Percentiles rank a stretch among this genome's conserved stretches.
phyloP scores from a whole-genome alignment of 1,140 invertebrate species.

The Drosophila kepulauana region DNA sequence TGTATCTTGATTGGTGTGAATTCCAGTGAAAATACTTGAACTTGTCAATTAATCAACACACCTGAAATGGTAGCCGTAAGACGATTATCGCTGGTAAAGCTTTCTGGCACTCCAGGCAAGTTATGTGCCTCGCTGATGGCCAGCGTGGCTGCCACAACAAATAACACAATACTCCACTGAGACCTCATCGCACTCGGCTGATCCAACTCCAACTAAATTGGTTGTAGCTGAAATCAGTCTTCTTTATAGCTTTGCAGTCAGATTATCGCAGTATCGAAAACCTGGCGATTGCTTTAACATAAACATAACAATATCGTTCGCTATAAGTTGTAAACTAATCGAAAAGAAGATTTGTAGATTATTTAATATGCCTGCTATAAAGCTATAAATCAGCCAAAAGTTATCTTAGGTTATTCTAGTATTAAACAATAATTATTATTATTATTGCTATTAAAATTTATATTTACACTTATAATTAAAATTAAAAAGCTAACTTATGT shows the following conservation, averaged over 20 bases:
- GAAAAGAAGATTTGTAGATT: conserved; percentile 27
- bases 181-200: conserved; percentile 44
- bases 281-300: conserved; percentile 11
- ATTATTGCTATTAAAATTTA: no score
- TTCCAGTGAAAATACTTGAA: conserved; percentile 31
- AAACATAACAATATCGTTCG: conserved; percentile 11
- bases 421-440: no score
- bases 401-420: no score
- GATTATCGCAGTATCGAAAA: conserved; percentile 29
- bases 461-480: no score
- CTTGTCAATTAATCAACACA: conserved; percentile 38
- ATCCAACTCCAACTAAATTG: conserved; percentile 43
- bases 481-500: no score
- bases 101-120: conserved; percentile 30
- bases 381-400: no score
- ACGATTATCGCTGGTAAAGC: conserved; percentile 40
- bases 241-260: conserved; percentile 51
- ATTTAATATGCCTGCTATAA: background rate
- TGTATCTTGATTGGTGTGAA: background rate
- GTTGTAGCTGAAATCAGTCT: background rate
- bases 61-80: conserved; percentile 45
- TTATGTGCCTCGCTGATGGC: conserved; percentile 24
- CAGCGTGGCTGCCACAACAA: conserved; percentile 36
- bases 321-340: background rate
- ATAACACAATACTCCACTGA: conserved; percentile 45